Conservation (phyloP, 1,140 invertebrate genomes). For the Drosophila pseudoobscura region DNA sequence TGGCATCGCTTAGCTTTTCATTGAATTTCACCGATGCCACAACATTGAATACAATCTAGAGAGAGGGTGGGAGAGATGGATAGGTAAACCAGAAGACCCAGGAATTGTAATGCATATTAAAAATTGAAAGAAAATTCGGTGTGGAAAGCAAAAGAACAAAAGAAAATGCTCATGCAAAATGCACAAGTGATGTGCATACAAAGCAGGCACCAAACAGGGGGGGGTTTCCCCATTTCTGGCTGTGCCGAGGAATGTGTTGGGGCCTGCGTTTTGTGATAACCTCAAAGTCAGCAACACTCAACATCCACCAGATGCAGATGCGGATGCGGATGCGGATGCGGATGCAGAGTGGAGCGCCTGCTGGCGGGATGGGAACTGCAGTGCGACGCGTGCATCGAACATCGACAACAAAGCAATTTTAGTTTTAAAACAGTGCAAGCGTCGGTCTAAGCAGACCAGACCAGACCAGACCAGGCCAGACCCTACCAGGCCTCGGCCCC, state of each 20-base stretch:
- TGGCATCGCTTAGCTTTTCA: conserved; percentile 88
- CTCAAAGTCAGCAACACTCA: conserved; percentile 54
- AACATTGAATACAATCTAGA: conserved; percentile 91
- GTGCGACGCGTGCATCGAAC: conserved; percentile 74
- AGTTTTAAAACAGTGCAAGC: conserved; percentile 70
- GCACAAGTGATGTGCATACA: conserved; percentile 68
- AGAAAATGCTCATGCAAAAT: conserved; percentile 61
- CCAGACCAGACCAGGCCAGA: too few relatives aligned
- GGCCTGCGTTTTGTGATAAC: conserved; percentile 53
- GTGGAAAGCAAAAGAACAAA: conserved; percentile 6
- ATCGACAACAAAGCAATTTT: conserved; percentile 80
- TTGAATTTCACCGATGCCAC: conserved; percentile 96
- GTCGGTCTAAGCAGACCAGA: conserved; percentile 52
- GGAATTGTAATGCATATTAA: conserved; percentile 71
- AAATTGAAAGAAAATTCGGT: conserved; percentile 42
- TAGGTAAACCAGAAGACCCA: conserved; percentile 31
- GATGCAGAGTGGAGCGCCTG: neutral
- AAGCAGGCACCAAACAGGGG: conserved; percentile 38
- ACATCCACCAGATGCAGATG: conserved; percentile 13
- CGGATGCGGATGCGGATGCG: neutral
- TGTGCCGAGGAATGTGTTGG: conserved; percentile 4
- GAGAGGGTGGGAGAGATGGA: neutral
- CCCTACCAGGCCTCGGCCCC: conserved; percentile 29
- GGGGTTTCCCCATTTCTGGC: neutral
- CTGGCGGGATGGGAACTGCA: conserved; percentile 28